A percentile compares a stretch with the other conserved stretches of the same genome.
Evolutionary conservation across 2,797 vertebrate species (phyloP).

Genomic region (Thaleichthys pacificus): DNA sequence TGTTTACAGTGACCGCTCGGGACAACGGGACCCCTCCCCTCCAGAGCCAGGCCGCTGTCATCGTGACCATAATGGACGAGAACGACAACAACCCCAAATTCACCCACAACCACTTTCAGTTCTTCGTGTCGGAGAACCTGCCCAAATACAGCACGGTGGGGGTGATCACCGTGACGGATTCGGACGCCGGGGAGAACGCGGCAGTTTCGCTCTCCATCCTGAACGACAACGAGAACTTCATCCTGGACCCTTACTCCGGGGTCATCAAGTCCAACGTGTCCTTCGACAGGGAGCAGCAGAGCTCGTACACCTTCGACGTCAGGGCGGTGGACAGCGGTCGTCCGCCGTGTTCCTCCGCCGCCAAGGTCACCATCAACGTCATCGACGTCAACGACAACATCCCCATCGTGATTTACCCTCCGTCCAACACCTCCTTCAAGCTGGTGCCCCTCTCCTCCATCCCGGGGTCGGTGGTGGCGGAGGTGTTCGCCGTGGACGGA

Average conservation of each 20-base stretch:
- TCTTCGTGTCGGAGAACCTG: constrained; percentile 99
- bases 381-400: constrained; percentile 99
- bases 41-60: constrained; percentile 95
- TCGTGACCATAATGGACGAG: constrained; percentile 95
- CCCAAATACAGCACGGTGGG: constrained; percentile 98
- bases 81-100: constrained; percentile 99
- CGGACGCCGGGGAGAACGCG: constrained; percentile 94
- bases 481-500: constrained; percentile 96
- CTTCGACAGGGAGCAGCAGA: constrained; percentile 97
- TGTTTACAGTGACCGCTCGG: constrained; percentile 97
- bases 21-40: constrained; percentile 97
- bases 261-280: constrained; percentile 99
- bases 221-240: constrained; percentile 97
- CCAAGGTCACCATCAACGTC: constrained; percentile 98
- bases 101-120: constrained; percentile 99
- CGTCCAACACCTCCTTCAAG: constrained; percentile 97
- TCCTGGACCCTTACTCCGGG: constrained; percentile 93
- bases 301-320: constrained; percentile 98
- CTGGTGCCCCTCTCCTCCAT: constrained; percentile 95
- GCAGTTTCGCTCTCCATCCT: constrained; percentile 95
- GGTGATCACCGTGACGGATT: constrained; percentile 97
- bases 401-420: constrained; percentile 93
- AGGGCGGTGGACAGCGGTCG: constrained; percentile 93
- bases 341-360: constrained; percentile 91
- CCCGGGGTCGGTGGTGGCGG: constrained; percentile 94